Evolutionary conservation across 2,888 invertebrate genomes (phyloP).

Genomic region (Axea sp.): DNA sequence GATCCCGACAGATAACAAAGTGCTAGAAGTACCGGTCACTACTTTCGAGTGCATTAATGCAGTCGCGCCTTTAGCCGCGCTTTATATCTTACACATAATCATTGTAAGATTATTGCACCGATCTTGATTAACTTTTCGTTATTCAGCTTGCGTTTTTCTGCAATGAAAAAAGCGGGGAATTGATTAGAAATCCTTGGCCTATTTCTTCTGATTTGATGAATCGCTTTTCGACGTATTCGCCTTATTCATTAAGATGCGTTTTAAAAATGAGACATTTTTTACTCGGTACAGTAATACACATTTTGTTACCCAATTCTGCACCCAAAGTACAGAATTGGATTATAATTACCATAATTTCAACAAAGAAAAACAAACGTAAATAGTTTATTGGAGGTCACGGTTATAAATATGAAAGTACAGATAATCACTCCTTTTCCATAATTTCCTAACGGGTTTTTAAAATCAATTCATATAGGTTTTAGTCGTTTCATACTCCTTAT

Average conservation of each 20-base stretch:
- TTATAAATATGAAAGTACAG: slow-evolving; percentile 31
- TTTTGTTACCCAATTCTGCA: too few relatives aligned
- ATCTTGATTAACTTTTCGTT: slow-evolving; percentile 53
- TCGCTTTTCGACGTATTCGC: slow-evolving; percentile 13
- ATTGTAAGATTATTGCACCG: slow-evolving; percentile 36
- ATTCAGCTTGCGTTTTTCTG: slow-evolving; percentile 6
- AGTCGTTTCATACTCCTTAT: too few relatives aligned
- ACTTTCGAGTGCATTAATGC: slow-evolving; percentile 32
- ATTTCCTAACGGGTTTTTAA: slow-evolving; percentile 12
- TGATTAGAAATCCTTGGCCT: slow-evolving; percentile 51
- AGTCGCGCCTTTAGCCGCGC: slow-evolving; percentile 36
- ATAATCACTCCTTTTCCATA: slow-evolving; percentile 22
- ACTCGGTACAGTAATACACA: too few relatives aligned
- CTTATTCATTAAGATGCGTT: neutral
- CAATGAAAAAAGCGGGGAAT: slow-evolving; percentile 16
- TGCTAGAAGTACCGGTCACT: slow-evolving; percentile 42
- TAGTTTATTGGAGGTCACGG: slow-evolving; percentile 1
- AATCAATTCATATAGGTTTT: slow-evolving; percentile 11
- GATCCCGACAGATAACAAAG: slow-evolving; percentile 32
- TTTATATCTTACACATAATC: slow-evolving; percentile 39
- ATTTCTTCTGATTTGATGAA: slow-evolving; percentile 19
- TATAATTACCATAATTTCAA: slow-evolving; percentile 26
- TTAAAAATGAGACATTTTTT: slow-evolving; percentile 1
- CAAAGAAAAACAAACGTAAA: slow-evolving; percentile 10
- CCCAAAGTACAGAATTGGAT: too few relatives aligned